Conservation (phyloP, 2,888 invertebrate genomes). For the Dexiosoma caninum region DNA sequence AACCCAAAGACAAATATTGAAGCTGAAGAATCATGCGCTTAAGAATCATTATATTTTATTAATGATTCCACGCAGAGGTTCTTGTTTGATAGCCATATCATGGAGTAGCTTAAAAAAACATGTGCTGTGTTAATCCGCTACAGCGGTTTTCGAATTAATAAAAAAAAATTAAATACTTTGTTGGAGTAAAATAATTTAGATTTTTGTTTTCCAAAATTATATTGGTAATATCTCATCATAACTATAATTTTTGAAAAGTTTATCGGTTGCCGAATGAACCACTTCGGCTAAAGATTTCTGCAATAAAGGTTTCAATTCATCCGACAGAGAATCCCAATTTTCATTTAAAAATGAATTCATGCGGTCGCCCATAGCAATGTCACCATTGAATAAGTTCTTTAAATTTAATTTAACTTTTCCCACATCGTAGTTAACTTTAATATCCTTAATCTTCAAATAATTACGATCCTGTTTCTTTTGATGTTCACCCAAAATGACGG, state of each 20-base stretch:
- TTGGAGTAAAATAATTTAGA: too few species aligned
- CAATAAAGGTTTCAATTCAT: slow-evolving; percentile 84
- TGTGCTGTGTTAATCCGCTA: too few species aligned
- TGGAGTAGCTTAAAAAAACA: too few species aligned
- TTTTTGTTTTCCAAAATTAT: slow-evolving; percentile 42
- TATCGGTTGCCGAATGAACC: slow-evolving; percentile 81
- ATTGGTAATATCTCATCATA: slow-evolving; percentile 79
- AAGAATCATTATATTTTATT: too few species aligned
- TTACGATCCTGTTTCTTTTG: slow-evolving; percentile 78
- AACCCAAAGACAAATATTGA: too few species aligned
- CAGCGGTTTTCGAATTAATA: too few species aligned
- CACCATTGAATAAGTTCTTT: slow-evolving; percentile 86
- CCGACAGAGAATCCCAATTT: slow-evolving; percentile 85
- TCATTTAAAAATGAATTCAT: slow-evolving; percentile 88
- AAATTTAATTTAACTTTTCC: slow-evolving; percentile 83
- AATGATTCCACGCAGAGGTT: too few species aligned
- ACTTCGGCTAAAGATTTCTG: slow-evolving; percentile 82
- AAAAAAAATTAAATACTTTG: too few species aligned
- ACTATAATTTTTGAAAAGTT: slow-evolving; percentile 81
- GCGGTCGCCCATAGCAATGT: slow-evolving; percentile 82
- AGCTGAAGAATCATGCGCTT: too few species aligned
- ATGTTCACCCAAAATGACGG: slow-evolving; percentile 81
- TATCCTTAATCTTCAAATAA: slow-evolving; percentile 82
- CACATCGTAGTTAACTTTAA: slow-evolving; percentile 83
- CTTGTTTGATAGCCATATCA: too few species aligned